Percentiles rank a stretch among this genome's conserved stretches.
These are phyloP conservation scores for Calosoma granatense DNA, from an alignment of 1,140 invertebrate genomes.

Conservation along the genomic window DNA sequence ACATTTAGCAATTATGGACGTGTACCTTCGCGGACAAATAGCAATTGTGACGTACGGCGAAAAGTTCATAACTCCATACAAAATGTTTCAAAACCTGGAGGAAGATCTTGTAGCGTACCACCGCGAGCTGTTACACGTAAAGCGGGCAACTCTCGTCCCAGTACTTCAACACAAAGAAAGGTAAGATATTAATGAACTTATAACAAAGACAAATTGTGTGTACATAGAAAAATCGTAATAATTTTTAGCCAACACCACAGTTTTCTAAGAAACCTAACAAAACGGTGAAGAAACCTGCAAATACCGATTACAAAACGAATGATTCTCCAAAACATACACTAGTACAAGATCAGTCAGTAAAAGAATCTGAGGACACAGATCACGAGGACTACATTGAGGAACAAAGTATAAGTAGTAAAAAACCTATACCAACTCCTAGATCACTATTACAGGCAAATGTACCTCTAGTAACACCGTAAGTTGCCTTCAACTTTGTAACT, in stretches of 20 bases:
- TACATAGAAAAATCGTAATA: no score
- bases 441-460: background rate
- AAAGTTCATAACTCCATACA: background rate
- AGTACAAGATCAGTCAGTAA: no score
- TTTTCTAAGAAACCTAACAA: no score
- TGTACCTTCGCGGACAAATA: background rate
- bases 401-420: background rate
- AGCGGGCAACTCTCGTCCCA: background rate
- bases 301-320: no score
- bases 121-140: background rate
- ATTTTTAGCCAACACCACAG: no score
- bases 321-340: no score
- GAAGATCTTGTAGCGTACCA: constrained; percentile 5
- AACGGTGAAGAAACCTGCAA: no score
- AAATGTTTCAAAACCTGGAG: background rate
- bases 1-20: background rate
- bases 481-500: background rate
- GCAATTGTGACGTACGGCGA: background rate
- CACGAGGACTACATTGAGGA: background rate
- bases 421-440: background rate
- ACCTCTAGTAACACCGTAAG: background rate
- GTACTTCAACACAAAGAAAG: background rate
- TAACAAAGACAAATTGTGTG: no score
- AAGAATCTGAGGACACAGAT: background rate
- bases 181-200: no score